Evolutionary conservation across 2,888 invertebrate species (phyloP), one percentile per base, ranked within the genome.

Genomic region (Eupsilia transversa): DNA sequence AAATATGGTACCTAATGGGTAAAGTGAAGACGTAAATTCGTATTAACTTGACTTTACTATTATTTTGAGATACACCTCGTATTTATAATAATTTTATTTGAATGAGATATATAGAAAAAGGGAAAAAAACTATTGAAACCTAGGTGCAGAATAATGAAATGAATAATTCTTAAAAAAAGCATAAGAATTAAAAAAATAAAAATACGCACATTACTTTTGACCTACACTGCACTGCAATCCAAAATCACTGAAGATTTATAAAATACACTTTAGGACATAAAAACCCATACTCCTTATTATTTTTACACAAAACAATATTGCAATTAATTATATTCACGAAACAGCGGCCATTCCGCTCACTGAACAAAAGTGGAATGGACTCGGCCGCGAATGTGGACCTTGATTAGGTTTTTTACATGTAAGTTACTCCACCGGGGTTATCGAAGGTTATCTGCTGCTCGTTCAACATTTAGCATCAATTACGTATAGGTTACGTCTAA

Each of bases 381-480:
- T 77, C 74, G 30, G 68, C 75, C 27, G 73, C 83, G 78, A 81
- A 81, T 72, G 67, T 71, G 72, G 83, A 81, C 91, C 89, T 89
- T 91, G 87, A 83, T 88, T 89, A 85, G 73, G 74, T 87, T 86
- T 87, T 89, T 87, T 84, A 82, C 79, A 78, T 75, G 63, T 77
- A 81, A 71, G 60, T 79, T 87, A 72, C 80, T 71, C 72, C 57
- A 79, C 74, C 67, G 75, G 75, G 90, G 91, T 89, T 90, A 91
- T 89, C 89, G 78, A 75, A 87, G 89, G 91, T 89, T 91, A 91
- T 90, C 90, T 73, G 68, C 70, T 76, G 69, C 79, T 75, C 86
- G 80, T 84, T 87, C 72, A 87, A 83, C 43, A 61, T 74, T 85
- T 73, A 85, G 66, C 82, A 72, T 72, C 57, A 66, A 84, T 82